phyloP scores from a whole-genome alignment of 1,140 invertebrate genomes.

The Zophobas atratus region DNA sequence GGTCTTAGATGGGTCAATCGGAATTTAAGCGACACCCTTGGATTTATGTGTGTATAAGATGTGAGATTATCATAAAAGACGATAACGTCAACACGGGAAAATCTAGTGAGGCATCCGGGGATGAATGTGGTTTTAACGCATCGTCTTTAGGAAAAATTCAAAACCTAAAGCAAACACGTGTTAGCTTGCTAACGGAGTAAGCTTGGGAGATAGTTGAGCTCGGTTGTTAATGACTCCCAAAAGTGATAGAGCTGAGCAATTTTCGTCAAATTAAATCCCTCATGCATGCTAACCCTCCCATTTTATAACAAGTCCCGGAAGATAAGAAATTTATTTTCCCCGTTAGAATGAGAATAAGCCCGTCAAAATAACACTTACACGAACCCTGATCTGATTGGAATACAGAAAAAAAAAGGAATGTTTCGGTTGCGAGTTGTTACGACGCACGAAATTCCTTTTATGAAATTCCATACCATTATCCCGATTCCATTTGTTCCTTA shows the following conservation, averaged over 20 bases:
- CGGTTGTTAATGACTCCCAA: constrained; percentile 33
- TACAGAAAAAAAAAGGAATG: constrained; percentile 1
- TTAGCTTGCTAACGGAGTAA: not conserved
- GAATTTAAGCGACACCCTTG: constrained; percentile 8
- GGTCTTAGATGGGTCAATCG: constrained; percentile 27
- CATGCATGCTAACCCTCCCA: constrained; percentile 35
- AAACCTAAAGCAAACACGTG: constrained; percentile 23
- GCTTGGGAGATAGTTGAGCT: constrained; percentile 25
- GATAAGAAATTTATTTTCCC: constrained; percentile 35
- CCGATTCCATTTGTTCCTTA: not conserved
- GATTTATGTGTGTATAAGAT: constrained; percentile 21
- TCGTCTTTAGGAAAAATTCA: constrained; percentile 1
- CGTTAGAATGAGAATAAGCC: constrained; percentile 7
- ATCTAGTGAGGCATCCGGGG: not conserved
- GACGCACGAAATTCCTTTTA: not conserved
- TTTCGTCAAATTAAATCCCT: constrained; percentile 37
- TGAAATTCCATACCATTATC: constrained; percentile 2
- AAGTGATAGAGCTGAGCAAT: constrained; percentile 37
- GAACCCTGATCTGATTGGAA: constrained; percentile 1
- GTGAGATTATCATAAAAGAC: constrained; percentile 17
- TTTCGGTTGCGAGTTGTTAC: not conserved
- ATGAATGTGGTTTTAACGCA: not conserved
- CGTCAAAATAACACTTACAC: constrained; percentile 15
- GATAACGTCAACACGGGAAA: constrained; percentile 28
- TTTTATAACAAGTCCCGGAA: constrained; percentile 39